A percentile compares a stretch with the other conserved stretches of the same genome.
Evolutionary conservation across 2,113 vertebrate genomes (phyloP).

Genomic region (Nyctereutes procyonoides): DNA sequence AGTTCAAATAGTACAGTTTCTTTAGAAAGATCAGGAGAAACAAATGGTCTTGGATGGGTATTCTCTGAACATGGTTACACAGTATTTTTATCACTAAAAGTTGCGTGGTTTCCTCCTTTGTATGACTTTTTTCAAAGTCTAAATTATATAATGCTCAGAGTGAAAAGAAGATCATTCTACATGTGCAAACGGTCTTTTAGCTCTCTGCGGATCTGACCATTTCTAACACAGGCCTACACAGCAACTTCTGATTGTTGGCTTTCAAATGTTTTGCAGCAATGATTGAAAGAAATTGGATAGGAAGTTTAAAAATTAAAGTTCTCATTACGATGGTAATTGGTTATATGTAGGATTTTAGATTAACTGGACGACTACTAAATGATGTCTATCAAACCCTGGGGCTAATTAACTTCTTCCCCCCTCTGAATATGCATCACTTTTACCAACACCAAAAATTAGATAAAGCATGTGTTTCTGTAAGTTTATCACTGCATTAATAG

Average conservation of each 20-base stretch:
- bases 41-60: not conserved
- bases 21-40: not conserved
- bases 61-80: not conserved
- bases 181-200: conserved; percentile 13
- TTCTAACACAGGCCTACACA: conserved; percentile 47
- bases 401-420: conserved; percentile 46
- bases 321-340: conserved; percentile 62
- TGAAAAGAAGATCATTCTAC: conserved; percentile 18
- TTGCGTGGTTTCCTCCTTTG: conserved; percentile 29
- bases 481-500: conserved; percentile 1
- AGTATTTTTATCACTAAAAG: conserved; percentile 47
- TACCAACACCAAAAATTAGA: not conserved
- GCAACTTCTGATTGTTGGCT: conserved; percentile 10
- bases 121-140: conserved; percentile 42
- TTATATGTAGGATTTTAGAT: conserved; percentile 59
- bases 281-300: conserved; percentile 50
- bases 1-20: not conserved
- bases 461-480: conserved; percentile 22
- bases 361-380: conserved; percentile 46
- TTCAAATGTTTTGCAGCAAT: conserved; percentile 62
- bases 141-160: conserved; percentile 17
- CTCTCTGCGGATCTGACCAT: not conserved
- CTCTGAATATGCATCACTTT: conserved; percentile 43
- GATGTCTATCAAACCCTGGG: conserved; percentile 22
- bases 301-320: conserved; percentile 69